phyloP scores from a whole-genome alignment of 2,797 vertebrate species.

The Lagorchestes hirsutus region DNA sequence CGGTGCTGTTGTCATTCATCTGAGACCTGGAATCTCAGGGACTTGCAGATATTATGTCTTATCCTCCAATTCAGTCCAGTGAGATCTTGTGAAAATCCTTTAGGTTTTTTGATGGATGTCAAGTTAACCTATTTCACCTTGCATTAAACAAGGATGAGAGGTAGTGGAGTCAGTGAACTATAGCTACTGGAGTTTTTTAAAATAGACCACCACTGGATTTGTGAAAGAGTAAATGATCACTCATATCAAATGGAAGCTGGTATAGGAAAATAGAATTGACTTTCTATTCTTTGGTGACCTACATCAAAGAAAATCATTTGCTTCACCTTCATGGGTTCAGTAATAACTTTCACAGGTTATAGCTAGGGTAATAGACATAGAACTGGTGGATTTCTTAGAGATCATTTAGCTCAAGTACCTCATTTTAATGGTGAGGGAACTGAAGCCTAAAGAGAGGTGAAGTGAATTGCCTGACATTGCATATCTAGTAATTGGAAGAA shows the following conservation, averaged over 20 bases:
- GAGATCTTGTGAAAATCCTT: constrained; percentile 16
- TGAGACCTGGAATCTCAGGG: not conserved
- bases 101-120: not conserved
- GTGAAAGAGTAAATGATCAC: constrained; percentile 22
- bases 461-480: not conserved
- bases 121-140: constrained; percentile 6
- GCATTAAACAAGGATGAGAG: not conserved
- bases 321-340: not conserved
- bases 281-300: not conserved
- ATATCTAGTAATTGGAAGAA: not conserved
- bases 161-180: not conserved
- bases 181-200: constrained; percentile 2
- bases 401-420: not conserved
- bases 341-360: not conserved
- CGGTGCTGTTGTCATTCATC: not conserved
- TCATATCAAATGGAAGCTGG: not conserved
- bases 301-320: not conserved
- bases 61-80: constrained; percentile 13
- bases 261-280: not conserved
- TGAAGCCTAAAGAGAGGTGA: not conserved
- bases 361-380: not conserved
- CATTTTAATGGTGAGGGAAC: not conserved
- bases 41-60: not conserved
- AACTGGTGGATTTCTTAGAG: not conserved
- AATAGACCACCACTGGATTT: not conserved